Conservation (phyloP, 53 echinoderm and acorn worm species). For the Apostichopus leukothele region DNA sequence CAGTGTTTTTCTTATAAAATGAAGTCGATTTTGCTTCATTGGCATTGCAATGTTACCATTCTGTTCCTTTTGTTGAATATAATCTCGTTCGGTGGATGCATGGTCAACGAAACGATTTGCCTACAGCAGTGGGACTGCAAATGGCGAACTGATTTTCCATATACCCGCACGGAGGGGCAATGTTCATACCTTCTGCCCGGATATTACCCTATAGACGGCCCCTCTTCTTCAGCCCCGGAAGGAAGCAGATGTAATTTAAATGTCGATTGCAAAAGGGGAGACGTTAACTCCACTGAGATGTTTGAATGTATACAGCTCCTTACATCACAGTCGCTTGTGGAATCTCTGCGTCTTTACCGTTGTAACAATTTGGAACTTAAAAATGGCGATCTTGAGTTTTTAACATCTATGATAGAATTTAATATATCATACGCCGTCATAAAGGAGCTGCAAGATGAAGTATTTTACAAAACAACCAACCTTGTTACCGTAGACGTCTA, state of each 20-base stretch:
- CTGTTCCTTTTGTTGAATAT: neutral
- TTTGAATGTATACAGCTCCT: conserved; percentile 26
- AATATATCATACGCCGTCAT: neutral
- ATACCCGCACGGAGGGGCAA: neutral
- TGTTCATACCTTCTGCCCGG: conserved; percentile 5
- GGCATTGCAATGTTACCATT: too few species aligned
- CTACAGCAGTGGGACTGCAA: conserved; percentile 16
- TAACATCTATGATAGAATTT: conserved; percentile 11
- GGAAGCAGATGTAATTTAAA: neutral
- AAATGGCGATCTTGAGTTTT: neutral
- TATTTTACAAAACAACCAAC: conserved; percentile 30
- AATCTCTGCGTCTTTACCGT: neutral
- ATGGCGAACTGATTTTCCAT: conserved; percentile 12
- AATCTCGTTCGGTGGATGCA: neutral
- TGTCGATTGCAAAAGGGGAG: neutral
- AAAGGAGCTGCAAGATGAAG: neutral
- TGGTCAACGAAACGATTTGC: neutral
- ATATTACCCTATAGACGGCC: neutral
- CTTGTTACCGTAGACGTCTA: conserved; percentile 4
- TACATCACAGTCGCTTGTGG: neutral
- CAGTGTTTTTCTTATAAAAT: too few species aligned
- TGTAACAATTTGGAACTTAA: conserved; percentile 15
- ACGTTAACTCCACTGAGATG: neutral
- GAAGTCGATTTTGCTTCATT: too few species aligned
- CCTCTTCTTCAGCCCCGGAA: neutral